Percentiles rank a stretch among this genome's conserved stretches.
Evolutionary conservation across 2,888 invertebrate species (phyloP).

Genomic region (Synergus japonicus): DNA sequence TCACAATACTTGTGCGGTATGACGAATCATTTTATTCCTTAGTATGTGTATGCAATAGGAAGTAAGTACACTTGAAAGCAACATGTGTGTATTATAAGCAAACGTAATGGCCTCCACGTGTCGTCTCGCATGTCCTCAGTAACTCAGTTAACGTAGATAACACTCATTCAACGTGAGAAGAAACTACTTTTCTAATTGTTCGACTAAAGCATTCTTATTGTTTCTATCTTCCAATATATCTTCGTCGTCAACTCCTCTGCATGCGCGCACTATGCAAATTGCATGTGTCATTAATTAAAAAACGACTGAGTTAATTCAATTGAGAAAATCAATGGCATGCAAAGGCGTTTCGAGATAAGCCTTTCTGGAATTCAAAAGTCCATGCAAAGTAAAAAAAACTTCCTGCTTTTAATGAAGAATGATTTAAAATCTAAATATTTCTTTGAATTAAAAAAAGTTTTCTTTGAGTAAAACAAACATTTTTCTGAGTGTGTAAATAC

Average conservation of each 20-base stretch:
- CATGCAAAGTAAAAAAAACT: not conserved
- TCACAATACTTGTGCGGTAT: not conserved
- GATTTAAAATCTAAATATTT: too few species aligned
- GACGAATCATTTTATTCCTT: slow-evolving; percentile 3
- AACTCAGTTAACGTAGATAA: not conserved
- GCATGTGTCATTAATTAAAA: not conserved
- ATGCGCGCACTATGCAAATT: slow-evolving; percentile 11
- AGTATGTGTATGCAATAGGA: not conserved
- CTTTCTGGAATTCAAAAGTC: not conserved
- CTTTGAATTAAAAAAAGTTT: too few species aligned
- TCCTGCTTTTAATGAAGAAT: not conserved
- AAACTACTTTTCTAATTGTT: not conserved
- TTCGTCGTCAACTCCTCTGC: not conserved
- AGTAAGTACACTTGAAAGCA: not conserved
- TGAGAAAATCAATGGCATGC: not conserved
- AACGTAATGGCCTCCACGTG: slow-evolving; percentile 3
- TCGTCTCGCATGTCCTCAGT: not conserved
- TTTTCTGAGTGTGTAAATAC: too few species aligned
- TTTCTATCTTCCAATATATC: not conserved
- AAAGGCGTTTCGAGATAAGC: not conserved
- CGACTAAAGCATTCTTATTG: not conserved
- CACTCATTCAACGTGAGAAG: slow-evolving; percentile 9
- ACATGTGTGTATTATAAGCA: not conserved
- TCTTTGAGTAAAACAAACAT: too few species aligned
- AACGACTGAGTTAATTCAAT: not conserved